Conservation (phyloP, 2,888 invertebrate species). For the Ichneumoninae sp. region DNA sequence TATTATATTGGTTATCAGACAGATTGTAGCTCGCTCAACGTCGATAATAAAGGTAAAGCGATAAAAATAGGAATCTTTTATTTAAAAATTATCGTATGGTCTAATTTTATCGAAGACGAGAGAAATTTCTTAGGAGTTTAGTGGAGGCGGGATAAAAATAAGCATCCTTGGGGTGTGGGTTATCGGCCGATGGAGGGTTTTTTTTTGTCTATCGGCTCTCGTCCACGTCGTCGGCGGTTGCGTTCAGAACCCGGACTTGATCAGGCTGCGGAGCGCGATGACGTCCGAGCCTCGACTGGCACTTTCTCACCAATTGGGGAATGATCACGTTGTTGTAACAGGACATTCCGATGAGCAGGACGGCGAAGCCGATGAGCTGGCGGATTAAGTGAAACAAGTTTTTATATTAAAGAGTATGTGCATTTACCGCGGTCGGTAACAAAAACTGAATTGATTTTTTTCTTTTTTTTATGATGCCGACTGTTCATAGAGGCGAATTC, state of each 20-base stretch:
- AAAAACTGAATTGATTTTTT: too few relatives aligned
- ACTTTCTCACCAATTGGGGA: conserved; percentile 79
- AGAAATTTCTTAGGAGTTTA: not conserved
- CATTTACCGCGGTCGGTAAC: not conserved
- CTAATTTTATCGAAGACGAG: conserved; percentile 2
- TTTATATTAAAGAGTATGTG: not conserved
- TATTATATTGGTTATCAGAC: not conserved
- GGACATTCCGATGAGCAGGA: conserved; percentile 92
- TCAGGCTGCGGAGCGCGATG: conserved; percentile 76
- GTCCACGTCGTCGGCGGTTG: conserved; percentile 74
- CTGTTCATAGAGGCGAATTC: too few relatives aligned
- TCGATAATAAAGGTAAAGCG: not conserved
- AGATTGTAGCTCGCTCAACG: not conserved
- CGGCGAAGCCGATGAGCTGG: conserved; percentile 90
- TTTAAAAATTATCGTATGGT: conserved; percentile 17
- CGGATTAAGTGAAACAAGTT: conserved; percentile 16
- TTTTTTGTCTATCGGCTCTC: conserved; percentile 44
- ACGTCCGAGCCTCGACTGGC: conserved; percentile 72
- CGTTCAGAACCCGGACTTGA: conserved; percentile 78
- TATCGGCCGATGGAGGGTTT: not conserved
- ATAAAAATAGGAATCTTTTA: conserved; percentile 28
- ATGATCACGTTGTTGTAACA: conserved; percentile 90
- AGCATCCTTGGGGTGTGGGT: not conserved
- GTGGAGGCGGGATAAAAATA: conserved; percentile 1
- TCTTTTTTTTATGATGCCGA: too few relatives aligned